Evolutionary conservation across 2,113 vertebrate genomes (phyloP), one percentile per base, ranked within the genome.

Genomic region (Ictalurus furcatus): DNA sequence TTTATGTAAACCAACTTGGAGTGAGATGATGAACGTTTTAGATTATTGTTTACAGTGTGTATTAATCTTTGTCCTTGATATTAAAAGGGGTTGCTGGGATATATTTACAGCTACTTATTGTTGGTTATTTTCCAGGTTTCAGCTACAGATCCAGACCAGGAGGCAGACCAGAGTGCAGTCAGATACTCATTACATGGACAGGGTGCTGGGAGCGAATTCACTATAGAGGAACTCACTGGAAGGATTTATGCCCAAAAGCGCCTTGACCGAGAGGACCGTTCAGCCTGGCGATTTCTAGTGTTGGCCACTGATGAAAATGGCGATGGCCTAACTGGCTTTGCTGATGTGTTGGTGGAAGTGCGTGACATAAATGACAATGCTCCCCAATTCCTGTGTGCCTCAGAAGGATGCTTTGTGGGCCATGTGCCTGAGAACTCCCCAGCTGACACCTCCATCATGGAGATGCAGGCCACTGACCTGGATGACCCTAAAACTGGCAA

Each of bases 291-390:
- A 25, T 97, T 98, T 67, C 96, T 98, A 0, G 97, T 97, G 16
- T 95, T 98, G 1, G 97, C 97, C 12, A 98, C 97, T 0, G 97
- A 98, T 59, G 97, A 97, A 79, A 95, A 92, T 0, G 97, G 97
- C 0, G 94, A 96, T 0, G 97, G 97, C 0, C 94, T 98, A 67
- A 97, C 97, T 0, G 97, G 97, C 40, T 98, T 98, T 63, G 96
- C 97, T n/a, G 97, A 98, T 2, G 97, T 98, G 54, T 92, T 97
- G 59, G 92, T 98, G 83, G 96, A 97, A 16, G 96, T 98, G 89
- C 92, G 85, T 34, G 97, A 98, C 1, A 92, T 97, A 85, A 98
- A 98, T 0, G 97, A 98, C 94, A 97, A 98, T 0, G 90, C 94
- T 0, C 97, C 97, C 7, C 93, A 96, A 59, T 98, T 98, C 93